Evolutionary conservation across 2,113 vertebrate genomes (phyloP).

Genomic region (Tonatia bakeri): DNA sequence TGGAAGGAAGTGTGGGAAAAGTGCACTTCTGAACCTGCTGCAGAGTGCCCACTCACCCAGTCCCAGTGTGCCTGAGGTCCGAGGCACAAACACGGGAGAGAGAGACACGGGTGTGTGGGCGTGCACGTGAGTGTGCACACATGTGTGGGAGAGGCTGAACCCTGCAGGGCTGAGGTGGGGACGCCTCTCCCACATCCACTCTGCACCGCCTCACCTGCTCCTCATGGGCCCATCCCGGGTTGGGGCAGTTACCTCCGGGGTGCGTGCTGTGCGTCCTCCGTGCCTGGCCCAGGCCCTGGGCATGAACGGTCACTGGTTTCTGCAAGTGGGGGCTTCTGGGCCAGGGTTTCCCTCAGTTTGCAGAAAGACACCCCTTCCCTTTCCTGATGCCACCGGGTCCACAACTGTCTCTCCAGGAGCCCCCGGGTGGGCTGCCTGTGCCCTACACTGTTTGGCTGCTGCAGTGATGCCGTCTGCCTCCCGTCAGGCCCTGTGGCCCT

Average conservation of each 20-base stretch:
- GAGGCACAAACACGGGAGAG: background rate
- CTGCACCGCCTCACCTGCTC: background rate
- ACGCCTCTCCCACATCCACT: background rate
- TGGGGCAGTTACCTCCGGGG: background rate
- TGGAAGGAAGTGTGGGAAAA: background rate
- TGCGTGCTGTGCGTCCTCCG: background rate
- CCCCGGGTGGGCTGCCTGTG: background rate
- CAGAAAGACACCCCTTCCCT: background rate
- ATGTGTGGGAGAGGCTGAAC: background rate
- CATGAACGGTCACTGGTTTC: background rate
- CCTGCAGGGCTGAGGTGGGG: background rate
- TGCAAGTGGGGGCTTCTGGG: background rate
- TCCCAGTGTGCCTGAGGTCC: background rate
- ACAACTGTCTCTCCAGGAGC: background rate
- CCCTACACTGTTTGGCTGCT: background rate
- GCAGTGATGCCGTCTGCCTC: background rate
- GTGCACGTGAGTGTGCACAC: background rate
- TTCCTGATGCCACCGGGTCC: background rate
- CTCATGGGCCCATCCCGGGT: background rate
- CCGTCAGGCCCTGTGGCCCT: background rate
- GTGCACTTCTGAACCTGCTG: background rate
- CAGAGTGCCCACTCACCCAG: accelerated
- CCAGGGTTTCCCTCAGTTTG: background rate
- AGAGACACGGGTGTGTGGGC: background rate
- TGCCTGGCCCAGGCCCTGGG: background rate